These are phyloP conservation scores for Linyphia triangularis DNA, from an alignment of 2,888 invertebrate genomes.

Conservation along the genomic window DNA sequence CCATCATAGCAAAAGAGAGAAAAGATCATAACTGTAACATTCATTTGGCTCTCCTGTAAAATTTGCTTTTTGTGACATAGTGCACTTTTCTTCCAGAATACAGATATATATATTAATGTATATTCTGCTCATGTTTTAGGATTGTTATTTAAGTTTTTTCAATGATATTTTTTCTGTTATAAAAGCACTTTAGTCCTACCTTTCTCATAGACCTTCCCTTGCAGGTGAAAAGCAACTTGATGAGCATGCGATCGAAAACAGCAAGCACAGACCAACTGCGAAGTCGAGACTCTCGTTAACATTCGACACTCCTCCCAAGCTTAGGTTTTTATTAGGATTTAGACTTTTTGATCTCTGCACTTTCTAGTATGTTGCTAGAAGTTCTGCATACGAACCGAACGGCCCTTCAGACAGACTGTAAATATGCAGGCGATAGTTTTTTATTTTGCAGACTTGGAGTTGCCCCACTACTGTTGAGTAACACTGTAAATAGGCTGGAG, in stretches of 20 bases:
- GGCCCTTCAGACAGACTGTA: conserved; percentile 46
- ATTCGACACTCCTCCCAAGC: conserved; percentile 5
- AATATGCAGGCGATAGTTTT: conserved; percentile 46
- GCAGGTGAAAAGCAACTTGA: conserved; percentile 78
- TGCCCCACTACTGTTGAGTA: conserved; percentile 27
- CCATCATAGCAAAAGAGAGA: neutral
- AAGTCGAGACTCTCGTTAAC: conserved; percentile 72
- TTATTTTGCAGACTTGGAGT: conserved; percentile 12
- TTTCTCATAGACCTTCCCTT: too few species aligned
- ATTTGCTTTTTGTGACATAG: too few species aligned
- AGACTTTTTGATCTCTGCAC: conserved; percentile 75
- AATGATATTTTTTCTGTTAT: neutral
- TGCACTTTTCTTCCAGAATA: too few species aligned
- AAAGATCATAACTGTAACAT: too few species aligned
- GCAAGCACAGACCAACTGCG: conserved; percentile 81
- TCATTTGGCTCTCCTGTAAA: too few species aligned
- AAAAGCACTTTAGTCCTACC: neutral
- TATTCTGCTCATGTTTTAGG: too few species aligned
- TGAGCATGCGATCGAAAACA: conserved; percentile 80
- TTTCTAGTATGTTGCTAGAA: conserved; percentile 64
- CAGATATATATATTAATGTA: neutral
- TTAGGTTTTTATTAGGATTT: conserved; percentile 66
- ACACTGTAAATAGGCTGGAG: conserved; percentile 50
- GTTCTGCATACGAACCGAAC: conserved; percentile 37
- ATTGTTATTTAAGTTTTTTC: neutral